phyloP scores from a whole-genome alignment of 2,113 vertebrate species.

The Chloropsis hardwickii region DNA sequence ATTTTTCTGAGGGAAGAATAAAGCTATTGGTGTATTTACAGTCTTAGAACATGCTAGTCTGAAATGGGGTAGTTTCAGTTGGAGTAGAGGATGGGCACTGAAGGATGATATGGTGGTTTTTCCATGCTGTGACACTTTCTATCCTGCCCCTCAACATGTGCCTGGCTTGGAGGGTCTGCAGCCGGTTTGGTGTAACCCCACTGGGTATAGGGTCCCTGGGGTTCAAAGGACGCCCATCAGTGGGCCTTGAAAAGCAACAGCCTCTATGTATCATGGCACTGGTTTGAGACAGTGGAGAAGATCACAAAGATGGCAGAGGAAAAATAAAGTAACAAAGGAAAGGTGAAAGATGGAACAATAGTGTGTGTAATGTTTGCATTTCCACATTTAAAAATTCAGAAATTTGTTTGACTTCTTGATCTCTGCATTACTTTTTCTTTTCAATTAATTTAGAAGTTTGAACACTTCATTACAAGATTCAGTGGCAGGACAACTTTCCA shows the following conservation, averaged over 20 bases:
- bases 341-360: background rate
- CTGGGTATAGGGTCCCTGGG: fast-evolving
- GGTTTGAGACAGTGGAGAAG: background rate
- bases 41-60: background rate
- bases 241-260: background rate
- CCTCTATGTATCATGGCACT: background rate
- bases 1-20: background rate
- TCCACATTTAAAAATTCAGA: background rate
- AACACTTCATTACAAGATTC: background rate
- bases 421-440: background rate
- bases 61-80: background rate
- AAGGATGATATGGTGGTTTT: background rate
- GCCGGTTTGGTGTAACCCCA: fast-evolving
- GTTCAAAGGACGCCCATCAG: background rate
- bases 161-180: background rate
- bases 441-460: background rate
- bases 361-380: background rate
- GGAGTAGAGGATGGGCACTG: background rate
- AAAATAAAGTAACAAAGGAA: background rate
- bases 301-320: background rate
- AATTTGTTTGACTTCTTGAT: background rate
- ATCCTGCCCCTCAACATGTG: fast-evolving
- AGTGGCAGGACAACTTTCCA: background rate
- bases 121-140: fast-evolving
- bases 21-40: background rate